Evolutionary conservation across 1,140 invertebrate genomes (phyloP).

Genomic region (Chironomus striatipennis): DNA sequence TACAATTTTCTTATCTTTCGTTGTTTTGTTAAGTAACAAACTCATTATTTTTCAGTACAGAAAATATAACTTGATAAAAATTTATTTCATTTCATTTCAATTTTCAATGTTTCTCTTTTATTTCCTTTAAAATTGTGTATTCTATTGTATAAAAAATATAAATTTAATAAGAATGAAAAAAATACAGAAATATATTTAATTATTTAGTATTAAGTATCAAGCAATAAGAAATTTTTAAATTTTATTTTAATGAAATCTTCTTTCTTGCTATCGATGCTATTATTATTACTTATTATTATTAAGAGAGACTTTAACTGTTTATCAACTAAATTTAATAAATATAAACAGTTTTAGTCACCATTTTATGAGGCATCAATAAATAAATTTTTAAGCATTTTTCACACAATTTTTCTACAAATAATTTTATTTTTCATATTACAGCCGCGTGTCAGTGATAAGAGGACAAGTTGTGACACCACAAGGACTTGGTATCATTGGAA

Average conservation of each 20-base stretch:
- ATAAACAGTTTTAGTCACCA: too few species aligned
- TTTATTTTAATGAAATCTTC: neutral
- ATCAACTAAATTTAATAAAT: too few species aligned
- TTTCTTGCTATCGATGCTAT: too few species aligned
- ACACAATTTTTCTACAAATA: neutral
- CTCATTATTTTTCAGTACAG: neutral
- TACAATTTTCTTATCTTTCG: too few species aligned
- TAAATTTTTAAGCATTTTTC: neutral
- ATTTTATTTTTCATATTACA: slow-evolving; percentile 43
- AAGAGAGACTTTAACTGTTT: too few species aligned
- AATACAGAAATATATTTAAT: neutral
- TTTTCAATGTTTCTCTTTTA: slow-evolving; percentile 41
- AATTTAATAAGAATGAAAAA: neutral
- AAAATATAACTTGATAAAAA: slow-evolving; percentile 4
- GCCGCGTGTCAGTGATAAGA: slow-evolving; percentile 96
- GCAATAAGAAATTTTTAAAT: neutral
- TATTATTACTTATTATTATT: too few species aligned
- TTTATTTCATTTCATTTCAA: slow-evolving; percentile 25
- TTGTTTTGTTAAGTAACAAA: too few species aligned
- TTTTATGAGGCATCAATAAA: too few species aligned
- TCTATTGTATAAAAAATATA: neutral
- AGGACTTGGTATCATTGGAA: slow-evolving; percentile 90
- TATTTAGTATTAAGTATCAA: neutral
- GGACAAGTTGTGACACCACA: slow-evolving; percentile 89
- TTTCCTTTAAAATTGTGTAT: slow-evolving; percentile 34